Conservation (phyloP, 2,113 vertebrate genomes). For the Notarius lentiginosus region DNA sequence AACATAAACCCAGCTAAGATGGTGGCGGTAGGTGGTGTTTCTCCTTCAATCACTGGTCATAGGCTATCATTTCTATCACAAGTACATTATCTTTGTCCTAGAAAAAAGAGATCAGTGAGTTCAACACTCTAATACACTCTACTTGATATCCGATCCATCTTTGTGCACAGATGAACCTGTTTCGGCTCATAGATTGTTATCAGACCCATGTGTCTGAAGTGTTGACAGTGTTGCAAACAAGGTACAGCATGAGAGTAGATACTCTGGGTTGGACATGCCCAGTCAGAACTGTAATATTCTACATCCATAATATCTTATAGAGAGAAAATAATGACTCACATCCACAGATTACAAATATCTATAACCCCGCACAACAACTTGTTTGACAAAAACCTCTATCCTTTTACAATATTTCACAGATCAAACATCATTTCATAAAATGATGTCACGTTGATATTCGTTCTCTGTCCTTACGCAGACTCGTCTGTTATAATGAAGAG, state of each 20-base stretch:
- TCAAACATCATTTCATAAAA: background rate
- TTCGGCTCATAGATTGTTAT: conserved; percentile 43
- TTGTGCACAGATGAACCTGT: conserved; percentile 39
- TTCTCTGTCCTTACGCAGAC: background rate
- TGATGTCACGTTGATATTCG: background rate
- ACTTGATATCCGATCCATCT: conserved; percentile 43
- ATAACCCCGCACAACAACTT: background rate
- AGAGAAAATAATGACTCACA: background rate
- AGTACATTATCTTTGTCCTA: conserved; percentile 45
- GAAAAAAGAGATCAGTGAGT: conserved; percentile 42
- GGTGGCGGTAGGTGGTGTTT: conserved; percentile 15
- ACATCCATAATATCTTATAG: background rate
- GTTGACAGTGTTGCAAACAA: conserved; percentile 40
- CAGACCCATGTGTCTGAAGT: conserved; percentile 42
- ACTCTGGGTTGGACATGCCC: background rate
- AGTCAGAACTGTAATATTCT: background rate
- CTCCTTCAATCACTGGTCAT: conserved; percentile 27
- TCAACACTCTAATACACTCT: conserved; percentile 45
- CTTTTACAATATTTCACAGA: background rate
- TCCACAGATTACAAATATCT: background rate
- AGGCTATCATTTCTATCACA: conserved; percentile 34
- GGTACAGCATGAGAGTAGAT: background rate
- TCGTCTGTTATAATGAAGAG: background rate
- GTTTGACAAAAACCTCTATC: background rate
- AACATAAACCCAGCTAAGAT: conserved; percentile 24